Percentiles rank a stretch among this genome's conserved stretches.
phyloP scores from a whole-genome alignment of 30 jellyfish, hydroid and myxozoan genomes.

The Chrysaora quinquecirrha region DNA sequence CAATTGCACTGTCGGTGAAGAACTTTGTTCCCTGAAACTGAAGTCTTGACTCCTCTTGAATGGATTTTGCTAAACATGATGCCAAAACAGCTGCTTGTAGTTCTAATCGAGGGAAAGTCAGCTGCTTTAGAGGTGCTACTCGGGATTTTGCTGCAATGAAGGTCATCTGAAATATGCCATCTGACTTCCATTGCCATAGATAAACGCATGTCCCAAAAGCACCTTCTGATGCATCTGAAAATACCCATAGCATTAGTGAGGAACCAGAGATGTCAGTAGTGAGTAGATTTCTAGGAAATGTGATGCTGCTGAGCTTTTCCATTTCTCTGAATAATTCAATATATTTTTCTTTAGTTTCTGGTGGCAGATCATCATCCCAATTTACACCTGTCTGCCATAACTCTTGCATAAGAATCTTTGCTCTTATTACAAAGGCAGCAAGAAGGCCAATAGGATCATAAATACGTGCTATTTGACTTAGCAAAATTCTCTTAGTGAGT shows the following conservation, averaged over 20 bases:
- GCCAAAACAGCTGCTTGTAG: not conserved
- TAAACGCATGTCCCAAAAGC: too few relatives aligned
- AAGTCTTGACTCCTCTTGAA: not conserved
- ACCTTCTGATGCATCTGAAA: too few relatives aligned
- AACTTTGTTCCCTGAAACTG: constrained; percentile 6
- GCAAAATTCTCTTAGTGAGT: constrained; percentile 8
- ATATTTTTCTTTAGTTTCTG: constrained; percentile 28
- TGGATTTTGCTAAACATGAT: not conserved
- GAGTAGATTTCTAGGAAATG: too few relatives aligned
- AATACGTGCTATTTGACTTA: not conserved
- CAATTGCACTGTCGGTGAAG: constrained; percentile 34
- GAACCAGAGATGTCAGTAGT: too few relatives aligned
- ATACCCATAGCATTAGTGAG: too few relatives aligned
- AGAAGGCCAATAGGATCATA: constrained; percentile 23
- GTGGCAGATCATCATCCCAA: constrained; percentile 41
- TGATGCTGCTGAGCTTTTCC: too few relatives aligned
- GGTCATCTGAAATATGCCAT: too few relatives aligned
- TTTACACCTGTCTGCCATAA: constrained; percentile 54
- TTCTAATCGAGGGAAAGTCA: not conserved
- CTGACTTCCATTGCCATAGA: too few relatives aligned
- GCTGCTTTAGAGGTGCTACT: not conserved
- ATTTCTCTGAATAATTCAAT: too few relatives aligned
- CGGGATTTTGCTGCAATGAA: too few relatives aligned
- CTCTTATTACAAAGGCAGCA: constrained; percentile 28
- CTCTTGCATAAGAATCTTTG: constrained; percentile 52